These are phyloP conservation scores for Phylloscopus collybita DNA, from an alignment of 2,797 vertebrate genomes.

Conservation along the genomic window DNA sequence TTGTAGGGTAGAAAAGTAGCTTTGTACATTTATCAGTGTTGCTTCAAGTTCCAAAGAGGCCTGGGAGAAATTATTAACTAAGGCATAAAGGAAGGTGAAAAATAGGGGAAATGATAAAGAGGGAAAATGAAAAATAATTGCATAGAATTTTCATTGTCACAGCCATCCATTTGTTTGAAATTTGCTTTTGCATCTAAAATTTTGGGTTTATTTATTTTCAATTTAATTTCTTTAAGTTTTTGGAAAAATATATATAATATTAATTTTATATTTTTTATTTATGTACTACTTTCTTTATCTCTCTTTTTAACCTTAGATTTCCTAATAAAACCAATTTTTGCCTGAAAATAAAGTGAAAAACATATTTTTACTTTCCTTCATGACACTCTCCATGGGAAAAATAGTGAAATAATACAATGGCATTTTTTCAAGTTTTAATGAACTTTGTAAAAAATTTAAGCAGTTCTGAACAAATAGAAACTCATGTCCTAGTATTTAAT, in stretches of 20 bases:
- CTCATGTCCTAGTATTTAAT: neutral
- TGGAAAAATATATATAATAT: neutral
- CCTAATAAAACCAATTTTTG: neutral
- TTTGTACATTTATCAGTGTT: constrained; percentile 21
- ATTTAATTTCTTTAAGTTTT: neutral
- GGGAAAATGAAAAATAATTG: neutral
- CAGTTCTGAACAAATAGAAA: neutral
- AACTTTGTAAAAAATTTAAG: neutral
- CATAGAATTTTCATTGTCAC: neutral
- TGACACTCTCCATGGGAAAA: neutral
- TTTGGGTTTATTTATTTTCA: neutral
- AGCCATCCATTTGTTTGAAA: neutral
- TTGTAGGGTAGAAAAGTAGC: neutral
- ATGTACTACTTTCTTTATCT: neutral
- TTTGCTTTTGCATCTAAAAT: neutral
- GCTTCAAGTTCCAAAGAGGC: neutral
- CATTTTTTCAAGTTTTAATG: neutral
- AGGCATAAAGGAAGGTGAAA: neutral
- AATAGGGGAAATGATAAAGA: neutral
- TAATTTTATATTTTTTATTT: neutral
- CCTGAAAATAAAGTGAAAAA: neutral
- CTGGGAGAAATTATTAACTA: neutral
- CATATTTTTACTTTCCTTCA: neutral
- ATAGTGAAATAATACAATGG: neutral
- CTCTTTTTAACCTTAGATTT: neutral